Base-by-base conservation (phyloP, 2,888 invertebrate genomes). In the Rhingia campestris region DNA sequence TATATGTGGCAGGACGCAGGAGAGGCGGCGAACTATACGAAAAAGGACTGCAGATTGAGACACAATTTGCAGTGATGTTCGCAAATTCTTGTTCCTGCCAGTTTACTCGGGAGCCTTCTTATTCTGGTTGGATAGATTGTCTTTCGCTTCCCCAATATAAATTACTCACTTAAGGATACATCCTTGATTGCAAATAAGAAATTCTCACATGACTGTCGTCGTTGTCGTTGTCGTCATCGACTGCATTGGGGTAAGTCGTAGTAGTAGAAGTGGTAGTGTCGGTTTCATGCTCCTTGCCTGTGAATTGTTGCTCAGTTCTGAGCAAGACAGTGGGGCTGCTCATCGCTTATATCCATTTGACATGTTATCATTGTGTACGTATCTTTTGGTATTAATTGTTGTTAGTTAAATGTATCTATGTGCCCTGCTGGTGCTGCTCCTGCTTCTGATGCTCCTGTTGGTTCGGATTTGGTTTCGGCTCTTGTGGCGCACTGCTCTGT, bases 111-210 rank as follows among this genome's bases (percentile, higher is more conserved):
- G 85, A 85, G 81, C 75, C 80, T 85, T 85, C 85, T 85, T 85
- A 85, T 85, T 85, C 80, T 63, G 85, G 75, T 81, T 85, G 85
- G 85, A 85, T 85, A 85, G 80, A 85, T 85, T 85, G 85, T 81
- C 81, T 80, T 81, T 85, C 72, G 85, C 75, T 85, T 79, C 85
- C 85, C 75, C 72, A 81, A 85, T 85, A 85, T 85, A 85, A 85
- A 85, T 81, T 85, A 85, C 85, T 85, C 85, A 85, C 85, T 85
- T 85, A 85, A 85, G 85, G 85, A 85, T 85, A 85, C 85, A 85
- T 85, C 80, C 85, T 85, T 85, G 85, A 85, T 85, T 85, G 85
- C 80, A 81, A 85, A 85, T 85, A 85, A 85, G 85, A 85, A 85
- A 85, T 85, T 85, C 85, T 85, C 85, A 85, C 85, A 85, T 85